phyloP scores from a whole-genome alignment of 2,888 invertebrate species.

The Synergus itoensis region DNA sequence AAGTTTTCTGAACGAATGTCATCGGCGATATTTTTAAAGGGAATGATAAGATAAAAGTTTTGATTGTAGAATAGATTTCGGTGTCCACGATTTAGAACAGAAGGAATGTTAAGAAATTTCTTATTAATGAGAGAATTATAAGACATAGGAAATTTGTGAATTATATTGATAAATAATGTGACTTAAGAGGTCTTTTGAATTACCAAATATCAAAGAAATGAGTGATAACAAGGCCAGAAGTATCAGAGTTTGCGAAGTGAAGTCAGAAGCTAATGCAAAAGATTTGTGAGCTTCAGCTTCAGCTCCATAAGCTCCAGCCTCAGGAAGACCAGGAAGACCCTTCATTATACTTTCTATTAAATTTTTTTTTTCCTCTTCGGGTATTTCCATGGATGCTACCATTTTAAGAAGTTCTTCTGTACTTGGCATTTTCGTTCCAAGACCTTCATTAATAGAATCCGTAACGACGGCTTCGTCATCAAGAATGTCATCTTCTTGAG shows the following conservation, averaged over 20 bases:
- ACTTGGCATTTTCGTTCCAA: constrained; percentile 78
- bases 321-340: constrained; percentile 64
- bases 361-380: constrained; percentile 83
- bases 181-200: not conserved
- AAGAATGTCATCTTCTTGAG: constrained; percentile 5
- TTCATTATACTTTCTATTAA: constrained; percentile 79
- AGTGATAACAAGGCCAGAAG: constrained; percentile 63
- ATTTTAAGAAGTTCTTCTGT: constrained; percentile 81
- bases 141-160: not conserved
- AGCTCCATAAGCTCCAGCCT: not conserved
- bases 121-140: not conserved
- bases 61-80: constrained; percentile 9
- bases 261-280: constrained; percentile 20
- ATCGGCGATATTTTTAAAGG: not conserved
- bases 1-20: not conserved
- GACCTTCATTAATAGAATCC: not conserved
- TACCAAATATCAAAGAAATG: constrained; percentile 54
- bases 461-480: not conserved
- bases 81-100: not conserved
- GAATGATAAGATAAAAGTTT: constrained; percentile 29
- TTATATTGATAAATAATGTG: not conserved
- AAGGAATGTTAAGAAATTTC: not conserved
- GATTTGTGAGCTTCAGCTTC: not conserved
- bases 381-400: constrained; percentile 80
- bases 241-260: constrained; percentile 70